Evolutionary conservation across 2,797 vertebrate species (phyloP).

Genomic region (Sciurus carolinensis): DNA sequence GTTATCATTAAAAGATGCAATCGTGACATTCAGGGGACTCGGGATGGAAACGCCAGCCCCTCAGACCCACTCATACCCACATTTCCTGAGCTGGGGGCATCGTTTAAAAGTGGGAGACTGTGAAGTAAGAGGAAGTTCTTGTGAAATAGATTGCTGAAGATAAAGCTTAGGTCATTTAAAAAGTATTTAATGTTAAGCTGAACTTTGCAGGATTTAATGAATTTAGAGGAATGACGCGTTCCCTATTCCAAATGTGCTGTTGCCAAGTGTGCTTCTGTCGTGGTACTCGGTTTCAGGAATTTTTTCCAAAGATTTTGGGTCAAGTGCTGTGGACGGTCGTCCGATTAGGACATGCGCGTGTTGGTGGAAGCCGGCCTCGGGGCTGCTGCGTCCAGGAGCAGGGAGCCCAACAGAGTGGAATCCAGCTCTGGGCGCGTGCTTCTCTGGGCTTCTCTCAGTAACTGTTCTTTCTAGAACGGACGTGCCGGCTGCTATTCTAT

Average conservation of each 20-base stretch:
- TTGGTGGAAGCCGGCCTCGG: background rate
- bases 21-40: background rate
- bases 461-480: background rate
- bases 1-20: background rate
- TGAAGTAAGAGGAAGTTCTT: slow-evolving; percentile 61
- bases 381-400: background rate
- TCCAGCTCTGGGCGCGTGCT: background rate
- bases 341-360: slow-evolving; percentile 46
- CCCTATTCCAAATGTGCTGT: slow-evolving; percentile 14
- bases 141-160: background rate
- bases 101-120: background rate
- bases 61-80: too few species aligned
- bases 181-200: slow-evolving; percentile 41
- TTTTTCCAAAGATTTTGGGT: slow-evolving; percentile 42
- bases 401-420: rapidly evolving
- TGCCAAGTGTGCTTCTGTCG: background rate
- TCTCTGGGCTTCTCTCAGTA: background rate
- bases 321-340: slow-evolving; percentile 1
- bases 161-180: slow-evolving; percentile 19
- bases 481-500: background rate
- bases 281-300: slow-evolving; percentile 30
- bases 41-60: background rate
- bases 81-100: background rate
- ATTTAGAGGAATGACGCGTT: slow-evolving; percentile 8
- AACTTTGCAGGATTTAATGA: background rate